These are phyloP conservation scores for Drosophila infuscata DNA, from an alignment of 2,888 invertebrate species.

Conservation along the genomic window DNA sequence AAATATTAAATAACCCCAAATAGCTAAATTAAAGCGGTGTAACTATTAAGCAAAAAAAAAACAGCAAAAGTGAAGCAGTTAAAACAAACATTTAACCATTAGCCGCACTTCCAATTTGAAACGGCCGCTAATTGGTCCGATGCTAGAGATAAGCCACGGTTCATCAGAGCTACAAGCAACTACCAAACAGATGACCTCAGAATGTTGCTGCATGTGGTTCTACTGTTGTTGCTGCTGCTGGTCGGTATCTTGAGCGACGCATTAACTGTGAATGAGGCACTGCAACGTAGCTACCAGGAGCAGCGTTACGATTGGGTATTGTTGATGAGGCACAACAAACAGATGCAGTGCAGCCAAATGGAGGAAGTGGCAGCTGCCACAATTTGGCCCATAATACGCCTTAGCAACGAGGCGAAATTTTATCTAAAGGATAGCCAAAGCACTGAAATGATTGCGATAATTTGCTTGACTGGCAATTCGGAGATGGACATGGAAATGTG, in stretches of 20 bases:
- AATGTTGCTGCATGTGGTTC: constrained; percentile 40
- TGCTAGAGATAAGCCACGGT: constrained; percentile 19
- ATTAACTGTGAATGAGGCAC: constrained; percentile 6
- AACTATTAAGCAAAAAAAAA: not conserved
- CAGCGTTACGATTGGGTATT: constrained; percentile 38
- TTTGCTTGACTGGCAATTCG: constrained; percentile 33
- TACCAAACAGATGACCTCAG: constrained; percentile 24
- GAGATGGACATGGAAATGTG: constrained; percentile 44
- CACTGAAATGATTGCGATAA: constrained; percentile 54
- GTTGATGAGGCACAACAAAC: constrained; percentile 43
- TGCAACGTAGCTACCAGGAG: constrained; percentile 39
- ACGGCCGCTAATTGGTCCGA: constrained; percentile 32
- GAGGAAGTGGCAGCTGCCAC: constrained; percentile 9
- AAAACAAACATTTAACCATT: constrained; percentile 14
- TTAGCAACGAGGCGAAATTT: constrained; percentile 32
- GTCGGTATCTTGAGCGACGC: constrained; percentile 4
- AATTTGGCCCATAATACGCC: constrained; percentile 37
- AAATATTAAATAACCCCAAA: constrained; percentile 14
- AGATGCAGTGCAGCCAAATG: constrained; percentile 31
- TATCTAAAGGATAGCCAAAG: constrained; percentile 36
- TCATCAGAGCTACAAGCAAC: not conserved
- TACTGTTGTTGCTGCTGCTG: constrained; percentile 13
- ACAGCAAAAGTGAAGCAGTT: constrained; percentile 12
- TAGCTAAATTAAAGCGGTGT: constrained; percentile 10
- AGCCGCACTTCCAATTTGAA: constrained; percentile 12